Evolutionary conservation across 2,797 vertebrate genomes (phyloP).

Genomic region (Vespertilio murinus): DNA sequence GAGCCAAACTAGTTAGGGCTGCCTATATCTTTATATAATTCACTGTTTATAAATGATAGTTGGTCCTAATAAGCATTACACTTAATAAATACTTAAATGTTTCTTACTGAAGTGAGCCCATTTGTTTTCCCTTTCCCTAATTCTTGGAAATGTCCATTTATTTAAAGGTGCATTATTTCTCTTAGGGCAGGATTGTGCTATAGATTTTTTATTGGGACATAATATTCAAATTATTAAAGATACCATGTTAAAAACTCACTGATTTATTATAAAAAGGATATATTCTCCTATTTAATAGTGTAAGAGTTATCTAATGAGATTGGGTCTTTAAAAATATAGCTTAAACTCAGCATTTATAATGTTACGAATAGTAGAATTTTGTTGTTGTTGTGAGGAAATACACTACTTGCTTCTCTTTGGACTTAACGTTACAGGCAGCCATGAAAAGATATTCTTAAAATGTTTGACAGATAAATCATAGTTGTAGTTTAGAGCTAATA

Average conservation of each 20-base stretch:
- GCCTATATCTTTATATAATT: background rate
- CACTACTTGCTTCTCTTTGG: background rate
- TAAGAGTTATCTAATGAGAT: background rate
- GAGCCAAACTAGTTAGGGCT: no score
- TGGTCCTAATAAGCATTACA: background rate
- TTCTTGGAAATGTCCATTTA: background rate
- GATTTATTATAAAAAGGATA: background rate
- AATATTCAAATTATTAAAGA: conserved; percentile 8
- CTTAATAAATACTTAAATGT: background rate
- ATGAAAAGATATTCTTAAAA: background rate
- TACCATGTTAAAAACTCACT: background rate
- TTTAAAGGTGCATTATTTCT: background rate
- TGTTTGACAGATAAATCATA: background rate
- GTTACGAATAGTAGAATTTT: background rate
- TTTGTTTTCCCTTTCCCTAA: background rate
- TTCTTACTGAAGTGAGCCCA: background rate
- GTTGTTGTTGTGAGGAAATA: background rate
- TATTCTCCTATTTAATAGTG: background rate
- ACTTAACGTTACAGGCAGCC: background rate
- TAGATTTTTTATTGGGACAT: background rate
- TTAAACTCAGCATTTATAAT: background rate
- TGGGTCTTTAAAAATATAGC: conserved; percentile 10
- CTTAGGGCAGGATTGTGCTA: background rate
- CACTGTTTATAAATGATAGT: background rate
- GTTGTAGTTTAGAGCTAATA: background rate